A percentile compares a stretch with the other conserved stretches of the same genome.
Evolutionary conservation across 2,797 vertebrate species (phyloP).

Genomic region (Emydoidea blandingii): DNA sequence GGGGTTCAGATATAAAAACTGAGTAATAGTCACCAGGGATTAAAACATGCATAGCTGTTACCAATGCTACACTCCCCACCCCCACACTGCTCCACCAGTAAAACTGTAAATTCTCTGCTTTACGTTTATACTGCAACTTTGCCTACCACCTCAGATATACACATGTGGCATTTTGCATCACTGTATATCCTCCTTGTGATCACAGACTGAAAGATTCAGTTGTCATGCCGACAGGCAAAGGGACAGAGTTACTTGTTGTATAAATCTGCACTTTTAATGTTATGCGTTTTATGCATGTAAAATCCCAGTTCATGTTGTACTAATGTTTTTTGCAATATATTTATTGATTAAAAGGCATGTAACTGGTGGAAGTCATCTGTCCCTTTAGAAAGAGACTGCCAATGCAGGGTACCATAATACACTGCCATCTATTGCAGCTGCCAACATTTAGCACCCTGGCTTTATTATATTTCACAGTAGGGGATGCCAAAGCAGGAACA

Average conservation of each 20-base stretch:
- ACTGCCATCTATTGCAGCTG: neutral
- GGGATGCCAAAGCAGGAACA: neutral
- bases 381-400: neutral
- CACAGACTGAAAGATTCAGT: neutral
- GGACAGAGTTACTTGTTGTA: neutral
- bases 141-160: neutral
- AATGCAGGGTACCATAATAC: neutral
- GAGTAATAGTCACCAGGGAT: neutral
- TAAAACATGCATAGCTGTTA: fast-evolving
- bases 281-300: neutral
- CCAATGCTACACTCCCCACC: neutral
- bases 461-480: neutral
- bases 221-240: neutral
- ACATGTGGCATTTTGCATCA: neutral
- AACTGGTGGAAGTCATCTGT: neutral
- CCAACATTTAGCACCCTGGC: neutral
- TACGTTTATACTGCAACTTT: neutral
- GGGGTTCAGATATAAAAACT: fast-evolving
- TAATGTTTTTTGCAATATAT: neutral
- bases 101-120: neutral
- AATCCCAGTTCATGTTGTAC: neutral
- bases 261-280: neutral
- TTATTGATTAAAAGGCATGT: neutral
- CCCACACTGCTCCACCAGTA: neutral
- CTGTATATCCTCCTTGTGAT: neutral